Percentiles rank a stretch among this genome's conserved stretches.
Evolutionary conservation across 2,888 invertebrate genomes (phyloP).

Genomic region (Lepeophtheirus nordmannii): DNA sequence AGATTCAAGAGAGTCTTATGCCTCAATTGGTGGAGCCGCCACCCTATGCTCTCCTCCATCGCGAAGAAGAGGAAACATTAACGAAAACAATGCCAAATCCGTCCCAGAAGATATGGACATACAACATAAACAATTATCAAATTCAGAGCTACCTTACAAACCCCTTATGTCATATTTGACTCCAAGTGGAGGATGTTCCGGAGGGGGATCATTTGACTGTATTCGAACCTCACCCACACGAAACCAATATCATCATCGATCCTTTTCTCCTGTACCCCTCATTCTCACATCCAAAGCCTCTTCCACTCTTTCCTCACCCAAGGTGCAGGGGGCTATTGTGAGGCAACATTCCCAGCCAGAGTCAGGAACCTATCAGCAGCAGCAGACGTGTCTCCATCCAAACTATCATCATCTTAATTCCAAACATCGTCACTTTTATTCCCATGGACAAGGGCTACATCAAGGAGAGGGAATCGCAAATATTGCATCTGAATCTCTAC

Average conservation of each 20-base stretch:
- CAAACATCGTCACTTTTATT: not conserved
- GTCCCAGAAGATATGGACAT: conserved; percentile 14
- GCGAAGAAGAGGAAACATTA: not conserved
- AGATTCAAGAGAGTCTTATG: not conserved
- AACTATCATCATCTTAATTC: conserved; percentile 47
- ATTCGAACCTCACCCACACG: not conserved
- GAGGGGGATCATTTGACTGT: conserved; percentile 1
- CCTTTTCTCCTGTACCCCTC: conserved; percentile 16
- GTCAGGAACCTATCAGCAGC: conserved; percentile 37
- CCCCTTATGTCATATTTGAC: conserved; percentile 5
- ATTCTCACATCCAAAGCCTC: conserved; percentile 46
- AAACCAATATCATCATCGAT: not conserved
- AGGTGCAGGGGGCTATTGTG: conserved; percentile 57
- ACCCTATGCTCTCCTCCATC: not conserved
- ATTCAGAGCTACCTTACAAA: conserved; percentile 1
- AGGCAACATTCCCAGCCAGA: conserved; percentile 76
- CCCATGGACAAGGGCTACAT: conserved; percentile 12
- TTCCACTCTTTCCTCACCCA: conserved; percentile 49
- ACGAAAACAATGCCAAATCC: conserved; percentile 4
- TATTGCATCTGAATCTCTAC: conserved; percentile 84
- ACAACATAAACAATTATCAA: not conserved
- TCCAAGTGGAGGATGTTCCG: not conserved
- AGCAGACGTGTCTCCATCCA: conserved; percentile 45
- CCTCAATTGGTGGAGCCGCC: not conserved
- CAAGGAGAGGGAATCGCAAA: conserved; percentile 69